A percentile compares a stretch with the other conserved stretches of the same genome.
Evolutionary conservation across 1,140 invertebrate species (phyloP).

Genomic region (Bombus waltoni): DNA sequence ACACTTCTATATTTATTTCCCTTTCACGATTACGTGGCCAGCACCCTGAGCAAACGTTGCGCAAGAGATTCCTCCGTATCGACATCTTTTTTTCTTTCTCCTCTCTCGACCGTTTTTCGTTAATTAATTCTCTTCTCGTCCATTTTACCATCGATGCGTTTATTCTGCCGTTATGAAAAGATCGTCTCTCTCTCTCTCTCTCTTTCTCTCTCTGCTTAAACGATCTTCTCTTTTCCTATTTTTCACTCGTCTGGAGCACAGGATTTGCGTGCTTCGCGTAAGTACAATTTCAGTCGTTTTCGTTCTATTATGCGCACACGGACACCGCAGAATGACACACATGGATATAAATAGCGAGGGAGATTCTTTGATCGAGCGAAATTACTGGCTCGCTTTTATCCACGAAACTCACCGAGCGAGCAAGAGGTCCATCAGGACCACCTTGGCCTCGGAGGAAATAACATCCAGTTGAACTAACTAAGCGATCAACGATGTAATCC

Average conservation of each 20-base stretch:
- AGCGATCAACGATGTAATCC: conserved; percentile 18
- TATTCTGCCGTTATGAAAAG: not conserved
- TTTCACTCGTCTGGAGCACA: not conserved
- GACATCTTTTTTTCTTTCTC: not conserved
- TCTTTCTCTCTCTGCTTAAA: not conserved
- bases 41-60: not conserved
- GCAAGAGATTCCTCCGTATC: not conserved
- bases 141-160: no score
- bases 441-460: not conserved
- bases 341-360: not conserved
- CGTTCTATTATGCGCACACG: not conserved
- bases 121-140: not conserved
- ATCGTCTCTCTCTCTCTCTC: not conserved
- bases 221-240: not conserved
- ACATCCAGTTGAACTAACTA: not conserved
- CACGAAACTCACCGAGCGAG: not conserved
- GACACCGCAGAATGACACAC: not conserved
- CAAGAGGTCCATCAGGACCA: not conserved
- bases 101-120: no score
- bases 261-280: not conserved
- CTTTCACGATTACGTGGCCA: conserved; percentile 6
- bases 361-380: conserved; percentile 34
- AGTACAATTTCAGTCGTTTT: not conserved
- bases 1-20: conserved; percentile 18
- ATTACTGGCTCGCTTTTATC: not conserved